phyloP scores from a whole-genome alignment of 2,797 vertebrate genomes.

The Propithecus deckenii region DNA sequence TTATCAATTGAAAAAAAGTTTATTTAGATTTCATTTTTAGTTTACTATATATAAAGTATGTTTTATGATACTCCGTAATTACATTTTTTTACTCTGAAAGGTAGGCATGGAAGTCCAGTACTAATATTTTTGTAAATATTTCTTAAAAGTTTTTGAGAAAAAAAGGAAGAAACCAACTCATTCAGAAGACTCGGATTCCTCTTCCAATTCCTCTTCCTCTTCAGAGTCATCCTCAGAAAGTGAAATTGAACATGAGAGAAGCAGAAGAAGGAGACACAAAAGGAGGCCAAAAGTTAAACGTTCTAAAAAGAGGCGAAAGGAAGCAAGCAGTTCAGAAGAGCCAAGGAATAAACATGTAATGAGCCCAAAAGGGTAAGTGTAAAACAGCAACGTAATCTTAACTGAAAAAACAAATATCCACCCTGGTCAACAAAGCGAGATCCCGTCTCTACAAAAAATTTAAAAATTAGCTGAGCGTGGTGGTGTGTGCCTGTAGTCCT shows the following conservation, averaged over 20 bases:
- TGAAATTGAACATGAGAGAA: constrained; percentile 87
- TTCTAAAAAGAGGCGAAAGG: constrained; percentile 88
- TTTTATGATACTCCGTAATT: constrained; percentile 27
- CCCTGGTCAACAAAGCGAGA: not conserved
- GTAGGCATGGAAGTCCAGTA: not conserved
- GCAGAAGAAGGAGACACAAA: constrained; percentile 87
- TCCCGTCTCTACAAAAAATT: not conserved
- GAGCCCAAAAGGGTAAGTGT: constrained; percentile 86
- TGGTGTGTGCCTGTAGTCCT: not conserved
- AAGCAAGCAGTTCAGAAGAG: constrained; percentile 84
- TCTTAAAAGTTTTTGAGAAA: constrained; percentile 86
- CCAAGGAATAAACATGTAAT: constrained; percentile 73
- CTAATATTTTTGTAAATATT: constrained; percentile 61
- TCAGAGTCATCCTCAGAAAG: constrained; percentile 88
- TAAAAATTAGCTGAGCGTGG: not conserved
- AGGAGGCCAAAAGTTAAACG: constrained; percentile 88
- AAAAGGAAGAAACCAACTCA: constrained; percentile 89
- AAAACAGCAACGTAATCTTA: not conserved
- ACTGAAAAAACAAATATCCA: not conserved
- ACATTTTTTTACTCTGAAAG: constrained; percentile 55
- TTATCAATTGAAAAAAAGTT: not conserved
- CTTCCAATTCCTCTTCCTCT: constrained; percentile 87
- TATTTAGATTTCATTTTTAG: constrained; percentile 23
- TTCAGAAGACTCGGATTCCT: constrained; percentile 89
- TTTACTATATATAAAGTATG: not conserved